Percentiles rank a stretch among this genome's conserved stretches.
phyloP scores from a whole-genome alignment of 2,888 invertebrate species.

The Platycheirus albimanus region DNA sequence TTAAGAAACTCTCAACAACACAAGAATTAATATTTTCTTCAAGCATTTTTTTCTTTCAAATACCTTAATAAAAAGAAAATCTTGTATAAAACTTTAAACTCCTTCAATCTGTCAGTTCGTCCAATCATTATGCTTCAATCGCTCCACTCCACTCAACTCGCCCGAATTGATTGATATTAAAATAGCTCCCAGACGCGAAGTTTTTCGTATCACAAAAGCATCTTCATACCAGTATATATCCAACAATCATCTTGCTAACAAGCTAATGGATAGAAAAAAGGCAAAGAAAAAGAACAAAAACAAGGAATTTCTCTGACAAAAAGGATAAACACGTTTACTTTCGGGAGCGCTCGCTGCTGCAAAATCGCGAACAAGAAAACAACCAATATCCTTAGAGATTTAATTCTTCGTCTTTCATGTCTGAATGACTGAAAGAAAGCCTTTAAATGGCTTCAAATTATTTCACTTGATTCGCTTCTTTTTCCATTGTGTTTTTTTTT shows the following conservation, averaged over 20 bases:
- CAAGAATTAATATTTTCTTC: no score
- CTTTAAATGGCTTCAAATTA: conserved; percentile 63
- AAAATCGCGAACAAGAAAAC: conserved; percentile 21
- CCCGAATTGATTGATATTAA: conserved; percentile 46
- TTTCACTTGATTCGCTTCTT: conserved; percentile 67
- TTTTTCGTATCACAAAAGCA: conserved; percentile 31
- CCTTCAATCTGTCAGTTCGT: neutral
- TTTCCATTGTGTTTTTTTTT: conserved; percentile 29
- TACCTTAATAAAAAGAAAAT: neutral
- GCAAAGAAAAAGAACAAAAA: neutral
- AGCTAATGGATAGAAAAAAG: conserved; percentile 41
- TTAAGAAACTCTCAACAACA: no score
- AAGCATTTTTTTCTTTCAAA: neutral
- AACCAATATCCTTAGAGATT: conserved; percentile 41
- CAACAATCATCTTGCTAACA: conserved; percentile 46
- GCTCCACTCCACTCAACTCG: conserved; percentile 13
- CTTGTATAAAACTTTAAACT: neutral
- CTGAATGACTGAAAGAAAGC: conserved; percentile 47
- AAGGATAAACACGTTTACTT: conserved; percentile 25
- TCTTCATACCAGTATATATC: neutral
- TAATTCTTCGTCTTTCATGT: conserved; percentile 27
- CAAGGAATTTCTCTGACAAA: conserved; percentile 2
- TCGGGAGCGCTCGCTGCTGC: neutral
- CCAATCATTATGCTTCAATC: conserved; percentile 33
- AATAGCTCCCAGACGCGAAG: conserved; percentile 46